Conservation (phyloP, 2,113 vertebrate genomes). For the Rhabdornis inornatus region DNA sequence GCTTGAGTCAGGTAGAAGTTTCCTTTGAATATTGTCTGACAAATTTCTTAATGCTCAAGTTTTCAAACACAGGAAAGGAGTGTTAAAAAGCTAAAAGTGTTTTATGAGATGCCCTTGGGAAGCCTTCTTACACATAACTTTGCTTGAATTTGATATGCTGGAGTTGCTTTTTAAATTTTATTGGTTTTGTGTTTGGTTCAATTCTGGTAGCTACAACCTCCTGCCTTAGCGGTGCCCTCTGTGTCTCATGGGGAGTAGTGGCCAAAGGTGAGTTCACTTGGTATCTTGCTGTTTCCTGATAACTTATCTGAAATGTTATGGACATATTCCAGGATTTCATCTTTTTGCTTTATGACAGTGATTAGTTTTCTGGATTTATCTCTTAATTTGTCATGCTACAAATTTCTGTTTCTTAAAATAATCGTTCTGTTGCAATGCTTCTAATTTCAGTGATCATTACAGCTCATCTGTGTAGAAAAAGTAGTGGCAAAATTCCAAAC, state of each 20-base stretch:
- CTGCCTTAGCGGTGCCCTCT: background rate
- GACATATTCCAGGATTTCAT: background rate
- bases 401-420: conserved; percentile 36
- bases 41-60: background rate
- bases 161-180: background rate
- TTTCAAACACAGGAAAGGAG: background rate
- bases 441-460: background rate
- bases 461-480: background rate
- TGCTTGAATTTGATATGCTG: background rate
- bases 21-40: background rate
- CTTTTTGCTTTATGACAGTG: background rate
- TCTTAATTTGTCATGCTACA: background rate
- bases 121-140: background rate
- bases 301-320: background rate
- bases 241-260: background rate
- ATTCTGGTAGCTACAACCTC: background rate
- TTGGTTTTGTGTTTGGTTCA: background rate
- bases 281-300: background rate
- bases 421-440: background rate
- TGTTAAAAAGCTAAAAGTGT: background rate
- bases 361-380: conserved; percentile 2
- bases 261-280: background rate
- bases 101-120: background rate
- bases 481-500: background rate
- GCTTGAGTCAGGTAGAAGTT: background rate